Evolutionary conservation across 2,113 vertebrate genomes (phyloP), one percentile per base, ranked within the genome.

Genomic region (Thunnus thynnus): DNA sequence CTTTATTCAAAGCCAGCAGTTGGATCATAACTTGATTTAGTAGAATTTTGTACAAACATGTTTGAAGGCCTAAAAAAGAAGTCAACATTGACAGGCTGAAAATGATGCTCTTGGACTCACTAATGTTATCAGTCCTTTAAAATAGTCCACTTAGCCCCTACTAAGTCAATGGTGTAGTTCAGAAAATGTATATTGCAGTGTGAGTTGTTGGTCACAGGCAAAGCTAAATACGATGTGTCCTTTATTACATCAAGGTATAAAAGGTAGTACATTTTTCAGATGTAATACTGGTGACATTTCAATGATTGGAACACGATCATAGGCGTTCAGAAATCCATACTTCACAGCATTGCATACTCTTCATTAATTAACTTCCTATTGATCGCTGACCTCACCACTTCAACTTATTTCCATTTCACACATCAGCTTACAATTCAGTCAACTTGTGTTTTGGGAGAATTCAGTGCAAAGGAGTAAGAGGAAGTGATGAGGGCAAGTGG

Each of bases 341-440:
- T 82, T 68, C 76, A 86, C 86, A 86, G 85, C 91, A 89, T 66
- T 74, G 84, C 83, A 88, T 90, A 90, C 91, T 93, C 90, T 89
- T 94, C 91, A 93, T 94, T 95, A 93, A 95, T 95, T 93, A 94
- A 94, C 93, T 93, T 94, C 82, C 80, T 84, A 95, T 95, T 93
- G 94, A 95, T 95, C 72, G 71, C 77, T 86, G 86, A 86, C 91
- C 91, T 91, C 72, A 85, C 75, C 86, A 89, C 90, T 91, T 90
- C 87, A 92, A 91, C 82, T 85, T 91, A 86, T 86, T 92, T 92
- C 68, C 86, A 86, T 83, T 89, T 87, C 84, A 80, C 85, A 84
- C 85, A 70, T 80, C 55, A 50, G 67, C 72, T 86, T 84, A 73
- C 81, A 74, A 83, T 86, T 85, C 66, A 76, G 75, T 62, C 72